Percentiles rank a stretch among this genome's conserved stretches.
These are phyloP conservation scores for Campopleginae sp. DNA, from an alignment of 2,888 invertebrate species.

Conservation along the genomic window DNA sequence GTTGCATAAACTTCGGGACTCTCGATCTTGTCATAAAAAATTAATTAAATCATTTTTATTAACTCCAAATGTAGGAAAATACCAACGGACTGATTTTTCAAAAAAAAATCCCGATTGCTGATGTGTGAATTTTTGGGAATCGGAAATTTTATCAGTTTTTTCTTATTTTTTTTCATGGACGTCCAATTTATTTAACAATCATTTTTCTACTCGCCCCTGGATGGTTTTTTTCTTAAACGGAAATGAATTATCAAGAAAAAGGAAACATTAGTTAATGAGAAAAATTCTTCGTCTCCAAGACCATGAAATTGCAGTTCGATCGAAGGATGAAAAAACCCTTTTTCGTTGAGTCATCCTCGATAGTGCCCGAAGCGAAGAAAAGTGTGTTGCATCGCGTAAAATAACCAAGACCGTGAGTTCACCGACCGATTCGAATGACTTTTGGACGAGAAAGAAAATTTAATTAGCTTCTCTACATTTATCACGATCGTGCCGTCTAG, in stretches of 20 bases:
- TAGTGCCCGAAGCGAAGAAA: slow-evolving; percentile 30
- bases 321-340: slow-evolving; percentile 23
- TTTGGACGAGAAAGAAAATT: slow-evolving; percentile 21
- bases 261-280: background rate
- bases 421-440: slow-evolving; percentile 46
- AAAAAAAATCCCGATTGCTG: background rate
- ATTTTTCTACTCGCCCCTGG: background rate
- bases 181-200: too few relatives aligned
- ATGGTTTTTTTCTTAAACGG: background rate
- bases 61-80: background rate
- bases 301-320: slow-evolving; percentile 31
- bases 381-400: background rate
- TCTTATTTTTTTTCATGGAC: too few relatives aligned
- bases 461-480: slow-evolving; percentile 11
- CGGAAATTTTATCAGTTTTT: too few relatives aligned
- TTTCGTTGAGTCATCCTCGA: slow-evolving; percentile 49
- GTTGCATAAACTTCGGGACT: background rate
- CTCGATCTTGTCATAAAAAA: background rate
- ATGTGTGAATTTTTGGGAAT: background rate
- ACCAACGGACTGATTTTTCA: background rate
- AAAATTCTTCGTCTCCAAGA: slow-evolving; percentile 22
- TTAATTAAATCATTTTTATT: background rate
- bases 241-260: background rate
- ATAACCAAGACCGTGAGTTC: slow-evolving; percentile 28
- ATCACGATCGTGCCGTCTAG: slow-evolving; percentile 37